phyloP scores from a whole-genome alignment of 2,113 vertebrate genomes.

The Salvator merianae region DNA sequence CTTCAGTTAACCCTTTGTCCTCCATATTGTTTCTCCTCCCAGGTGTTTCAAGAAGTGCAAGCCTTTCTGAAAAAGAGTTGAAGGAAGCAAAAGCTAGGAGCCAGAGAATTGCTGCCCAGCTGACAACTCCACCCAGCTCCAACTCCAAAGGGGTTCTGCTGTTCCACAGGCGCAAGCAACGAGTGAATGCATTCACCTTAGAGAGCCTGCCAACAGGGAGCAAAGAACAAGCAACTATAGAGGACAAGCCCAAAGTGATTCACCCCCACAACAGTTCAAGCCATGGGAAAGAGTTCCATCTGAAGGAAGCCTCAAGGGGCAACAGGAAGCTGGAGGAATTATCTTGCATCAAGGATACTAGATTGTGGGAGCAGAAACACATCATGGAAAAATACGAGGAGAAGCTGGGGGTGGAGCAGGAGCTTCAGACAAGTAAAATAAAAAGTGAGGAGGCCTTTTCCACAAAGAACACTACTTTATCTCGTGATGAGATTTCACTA shows the following conservation, averaged over 20 bases:
- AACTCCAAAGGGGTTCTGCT: constrained; percentile 92
- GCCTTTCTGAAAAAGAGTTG: constrained; percentile 90
- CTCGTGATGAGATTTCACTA: constrained; percentile 42
- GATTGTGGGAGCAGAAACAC: constrained; percentile 24
- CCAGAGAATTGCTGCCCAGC: constrained; percentile 89
- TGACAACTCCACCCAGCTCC: constrained; percentile 85
- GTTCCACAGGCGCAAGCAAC: constrained; percentile 89
- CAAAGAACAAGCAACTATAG: constrained; percentile 41
- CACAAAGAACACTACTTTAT: background rate
- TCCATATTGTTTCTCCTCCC: constrained; percentile 39
- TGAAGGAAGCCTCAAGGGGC: constrained; percentile 64
- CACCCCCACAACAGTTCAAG: constrained; percentile 43
- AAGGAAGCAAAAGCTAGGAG: constrained; percentile 89
- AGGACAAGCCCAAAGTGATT: constrained; percentile 50
- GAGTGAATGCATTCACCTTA: constrained; percentile 85
- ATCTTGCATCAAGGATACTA: background rate
- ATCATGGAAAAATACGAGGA: constrained; percentile 80
- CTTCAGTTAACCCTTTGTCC: constrained; percentile 33
- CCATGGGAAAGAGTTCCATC: constrained; percentile 72
- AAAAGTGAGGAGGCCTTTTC: background rate
- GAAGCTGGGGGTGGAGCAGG: constrained; percentile 47
- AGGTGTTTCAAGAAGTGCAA: constrained; percentile 86
- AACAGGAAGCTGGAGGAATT: constrained; percentile 24
- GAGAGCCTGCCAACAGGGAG: constrained; percentile 67
- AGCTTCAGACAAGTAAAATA: background rate